These are phyloP conservation scores for Sinohyriopsis cumingii DNA, from an alignment of 2,888 invertebrate genomes.

Conservation along the genomic window DNA sequence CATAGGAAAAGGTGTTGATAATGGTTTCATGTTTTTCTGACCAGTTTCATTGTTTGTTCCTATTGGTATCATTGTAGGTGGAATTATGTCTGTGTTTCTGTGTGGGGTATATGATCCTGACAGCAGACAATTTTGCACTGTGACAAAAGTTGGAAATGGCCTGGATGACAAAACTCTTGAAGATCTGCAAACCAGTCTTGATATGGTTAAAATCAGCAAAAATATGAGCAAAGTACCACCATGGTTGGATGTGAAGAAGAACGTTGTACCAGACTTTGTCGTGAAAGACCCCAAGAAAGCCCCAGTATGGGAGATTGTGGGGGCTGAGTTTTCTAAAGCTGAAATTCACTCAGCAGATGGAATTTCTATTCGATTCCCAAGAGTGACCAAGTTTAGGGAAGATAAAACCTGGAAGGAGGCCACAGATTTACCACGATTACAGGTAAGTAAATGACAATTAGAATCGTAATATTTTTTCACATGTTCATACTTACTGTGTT, in stretches of 20 bases:
- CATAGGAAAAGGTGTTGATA: no score
- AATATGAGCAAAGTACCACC: slow-evolving; percentile 76
- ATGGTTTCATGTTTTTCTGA: no score
- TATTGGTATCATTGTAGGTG: slow-evolving; percentile 74
- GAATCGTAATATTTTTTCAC: background rate
- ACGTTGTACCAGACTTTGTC: slow-evolving; percentile 91
- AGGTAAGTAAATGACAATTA: slow-evolving; percentile 42
- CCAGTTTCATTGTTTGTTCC: no score
- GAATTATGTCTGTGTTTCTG: slow-evolving; percentile 92
- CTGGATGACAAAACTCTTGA: slow-evolving; percentile 90
- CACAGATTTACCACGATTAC: slow-evolving; percentile 78
- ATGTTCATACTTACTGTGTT: background rate
- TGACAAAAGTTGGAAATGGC: slow-evolving; percentile 86
- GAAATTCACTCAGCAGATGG: slow-evolving; percentile 91
- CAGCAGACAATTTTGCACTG: slow-evolving; percentile 85
- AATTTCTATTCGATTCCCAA: slow-evolving; percentile 93
- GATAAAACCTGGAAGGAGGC: slow-evolving; percentile 91
- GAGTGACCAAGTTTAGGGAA: slow-evolving; percentile 82
- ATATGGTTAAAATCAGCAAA: slow-evolving; percentile 87
- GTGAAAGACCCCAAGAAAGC: slow-evolving; percentile 83
- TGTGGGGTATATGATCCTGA: slow-evolving; percentile 89
- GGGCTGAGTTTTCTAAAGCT: slow-evolving; percentile 77
- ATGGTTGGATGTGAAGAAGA: slow-evolving; percentile 88
- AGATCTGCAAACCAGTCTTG: slow-evolving; percentile 79
- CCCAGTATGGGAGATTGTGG: slow-evolving; percentile 96